Conservation (phyloP, 2,888 invertebrate species). For the Smittia sp. region DNA sequence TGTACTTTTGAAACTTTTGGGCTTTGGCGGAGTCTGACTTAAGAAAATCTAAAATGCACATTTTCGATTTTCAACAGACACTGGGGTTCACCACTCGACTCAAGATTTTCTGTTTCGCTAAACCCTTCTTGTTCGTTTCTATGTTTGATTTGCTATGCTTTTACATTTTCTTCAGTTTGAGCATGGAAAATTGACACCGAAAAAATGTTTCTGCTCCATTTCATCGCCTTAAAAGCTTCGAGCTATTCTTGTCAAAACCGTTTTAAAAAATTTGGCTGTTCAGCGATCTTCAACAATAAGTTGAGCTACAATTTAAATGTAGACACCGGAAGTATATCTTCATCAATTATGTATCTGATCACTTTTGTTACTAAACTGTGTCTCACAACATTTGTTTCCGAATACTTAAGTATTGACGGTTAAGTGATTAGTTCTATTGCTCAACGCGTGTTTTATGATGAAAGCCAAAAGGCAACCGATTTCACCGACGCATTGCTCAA, state of each 20-base stretch:
- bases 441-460: background rate
- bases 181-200: constrained; percentile 21
- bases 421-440: too few species aligned
- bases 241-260: background rate
- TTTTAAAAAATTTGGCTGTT: too few species aligned
- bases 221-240: background rate
- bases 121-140: background rate
- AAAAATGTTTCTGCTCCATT: constrained; percentile 13
- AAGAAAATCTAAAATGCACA: constrained; percentile 22
- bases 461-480: background rate
- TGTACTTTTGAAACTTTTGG: constrained; percentile 44
- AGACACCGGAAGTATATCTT: too few species aligned
- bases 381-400: too few species aligned
- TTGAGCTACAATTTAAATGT: background rate
- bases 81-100: background rate
- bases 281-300: background rate
- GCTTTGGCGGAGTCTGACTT: background rate
- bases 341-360: too few species aligned
- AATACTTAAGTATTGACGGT: too few species aligned
- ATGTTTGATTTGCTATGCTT: constrained; percentile 10
- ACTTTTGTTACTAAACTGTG: too few species aligned
- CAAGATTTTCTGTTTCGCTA: background rate
- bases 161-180: background rate
- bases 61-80: background rate
- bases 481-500: background rate